Percentiles rank a stretch among this genome's conserved stretches.
Conservation (phyloP, 2,888 invertebrate genomes). For the Tortricodes alternella region DNA sequence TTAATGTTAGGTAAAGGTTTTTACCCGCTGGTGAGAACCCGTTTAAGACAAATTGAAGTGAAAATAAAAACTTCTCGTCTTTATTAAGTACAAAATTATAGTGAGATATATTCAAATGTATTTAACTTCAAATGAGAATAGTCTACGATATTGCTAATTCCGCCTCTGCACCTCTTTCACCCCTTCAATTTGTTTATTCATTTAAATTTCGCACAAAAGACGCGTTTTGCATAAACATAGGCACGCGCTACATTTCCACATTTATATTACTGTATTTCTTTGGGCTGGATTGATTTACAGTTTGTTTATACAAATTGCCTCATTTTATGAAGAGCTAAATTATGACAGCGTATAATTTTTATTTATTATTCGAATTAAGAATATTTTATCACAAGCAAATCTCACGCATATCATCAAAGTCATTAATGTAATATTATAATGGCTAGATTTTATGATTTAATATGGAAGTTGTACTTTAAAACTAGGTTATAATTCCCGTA, state of each 20-base stretch:
- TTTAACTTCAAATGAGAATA: too few relatives aligned
- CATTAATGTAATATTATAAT: too few relatives aligned
- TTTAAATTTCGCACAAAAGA: slow-evolving; percentile 46
- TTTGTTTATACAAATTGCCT: slow-evolving; percentile 71
- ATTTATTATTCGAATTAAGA: slow-evolving; percentile 42
- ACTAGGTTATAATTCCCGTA: too few relatives aligned
- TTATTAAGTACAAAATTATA: too few relatives aligned
- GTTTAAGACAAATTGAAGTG: too few relatives aligned
- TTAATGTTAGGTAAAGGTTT: too few relatives aligned
- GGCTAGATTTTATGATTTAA: too few relatives aligned
- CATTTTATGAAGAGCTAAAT: slow-evolving; percentile 43
- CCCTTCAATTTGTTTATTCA: slow-evolving; percentile 51
- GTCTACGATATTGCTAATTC: not conserved
- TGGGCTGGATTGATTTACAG: slow-evolving; percentile 63
- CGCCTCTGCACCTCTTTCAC: slow-evolving; percentile 35
- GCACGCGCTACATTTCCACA: slow-evolving; percentile 56
- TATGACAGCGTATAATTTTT: slow-evolving; percentile 57
- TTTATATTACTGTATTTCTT: slow-evolving; percentile 53
- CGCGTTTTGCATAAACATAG: slow-evolving; percentile 77
- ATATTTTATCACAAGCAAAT: not conserved
- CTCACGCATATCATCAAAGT: too few relatives aligned
- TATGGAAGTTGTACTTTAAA: too few relatives aligned
- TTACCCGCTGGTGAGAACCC: too few relatives aligned
- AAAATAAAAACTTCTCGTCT: too few relatives aligned
- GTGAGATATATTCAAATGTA: not conserved